phyloP scores from a whole-genome alignment of 2,113 vertebrate species.

The Bucco capensis region DNA sequence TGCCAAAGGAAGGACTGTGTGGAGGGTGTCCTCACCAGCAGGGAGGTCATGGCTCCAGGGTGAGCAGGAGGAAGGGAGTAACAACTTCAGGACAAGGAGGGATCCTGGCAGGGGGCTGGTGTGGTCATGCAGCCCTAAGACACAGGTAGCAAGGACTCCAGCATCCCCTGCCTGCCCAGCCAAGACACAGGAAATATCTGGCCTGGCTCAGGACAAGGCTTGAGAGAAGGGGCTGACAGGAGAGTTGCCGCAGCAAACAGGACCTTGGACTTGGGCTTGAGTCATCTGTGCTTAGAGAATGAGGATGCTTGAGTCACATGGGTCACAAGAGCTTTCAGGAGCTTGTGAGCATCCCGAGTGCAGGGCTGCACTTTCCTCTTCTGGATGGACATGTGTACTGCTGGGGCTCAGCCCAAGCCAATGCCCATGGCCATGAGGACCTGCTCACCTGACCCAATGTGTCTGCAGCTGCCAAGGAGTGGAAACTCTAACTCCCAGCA shows the following conservation, averaged over 20 bases:
- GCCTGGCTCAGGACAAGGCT: not conserved
- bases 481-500: not conserved
- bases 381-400: not conserved
- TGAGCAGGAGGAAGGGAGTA: not conserved
- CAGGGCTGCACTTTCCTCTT: not conserved
- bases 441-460: not conserved
- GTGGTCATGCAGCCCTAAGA: not conserved
- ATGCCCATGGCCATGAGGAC: fast-evolving
- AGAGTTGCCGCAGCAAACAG: not conserved
- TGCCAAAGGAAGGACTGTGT: not conserved
- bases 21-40: not conserved
- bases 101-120: not conserved
- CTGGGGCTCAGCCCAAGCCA: not conserved
- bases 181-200: not conserved
- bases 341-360: not conserved
- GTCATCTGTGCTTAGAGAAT: not conserved
- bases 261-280: fast-evolving
- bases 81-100: not conserved
- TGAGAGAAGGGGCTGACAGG: not conserved
- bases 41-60: not conserved
- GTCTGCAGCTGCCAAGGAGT: not conserved
- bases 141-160: not conserved
- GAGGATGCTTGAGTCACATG: not conserved
- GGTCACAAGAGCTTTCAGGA: not conserved
- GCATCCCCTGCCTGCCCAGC: not conserved